A percentile compares a stretch with the other conserved stretches of the same genome.
Evolutionary conservation across 2,888 invertebrate species (phyloP).

Genomic region (Cataglyphis livida): DNA sequence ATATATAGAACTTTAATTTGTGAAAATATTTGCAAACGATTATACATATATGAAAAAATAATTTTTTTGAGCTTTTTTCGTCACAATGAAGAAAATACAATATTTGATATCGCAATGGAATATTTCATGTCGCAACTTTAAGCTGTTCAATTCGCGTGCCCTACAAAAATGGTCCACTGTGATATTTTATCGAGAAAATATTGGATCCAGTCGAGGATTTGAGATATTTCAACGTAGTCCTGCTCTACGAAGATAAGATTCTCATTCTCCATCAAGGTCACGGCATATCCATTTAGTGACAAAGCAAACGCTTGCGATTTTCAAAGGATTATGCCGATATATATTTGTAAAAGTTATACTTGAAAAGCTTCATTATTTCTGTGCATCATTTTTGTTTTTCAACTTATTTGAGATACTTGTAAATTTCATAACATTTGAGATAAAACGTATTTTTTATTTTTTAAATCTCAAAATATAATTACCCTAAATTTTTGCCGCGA

Average conservation of each 20-base stretch:
- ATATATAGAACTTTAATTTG: background rate
- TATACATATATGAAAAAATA: background rate
- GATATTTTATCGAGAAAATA: slow-evolving; percentile 52
- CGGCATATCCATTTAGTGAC: slow-evolving; percentile 41
- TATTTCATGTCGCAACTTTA: slow-evolving; percentile 29
- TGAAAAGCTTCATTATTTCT: slow-evolving; percentile 42
- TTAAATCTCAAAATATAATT: background rate
- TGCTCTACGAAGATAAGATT: slow-evolving; percentile 60
- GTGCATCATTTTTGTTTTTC: background rate
- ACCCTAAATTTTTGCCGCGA: slow-evolving; percentile 17
- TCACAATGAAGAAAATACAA: slow-evolving; percentile 21
- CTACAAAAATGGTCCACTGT: slow-evolving; percentile 19
- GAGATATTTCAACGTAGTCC: slow-evolving; percentile 46
- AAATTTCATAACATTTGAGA: background rate
- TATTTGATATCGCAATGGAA: slow-evolving; percentile 18
- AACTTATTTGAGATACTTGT: background rate
- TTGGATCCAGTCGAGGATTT: slow-evolving; percentile 43
- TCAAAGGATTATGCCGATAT: slow-evolving; percentile 68
- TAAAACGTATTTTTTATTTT: background rate
- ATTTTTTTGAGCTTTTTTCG: slow-evolving; percentile 5
- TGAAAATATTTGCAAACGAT: background rate
- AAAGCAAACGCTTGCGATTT: slow-evolving; percentile 54
- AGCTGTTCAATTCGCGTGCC: slow-evolving; percentile 30
- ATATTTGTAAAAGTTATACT: slow-evolving; percentile 71
- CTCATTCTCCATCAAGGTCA: slow-evolving; percentile 58